These are phyloP conservation scores for Synaphobranchus kaupii DNA, from an alignment of 2,797 vertebrate genomes.

Conservation along the genomic window DNA sequence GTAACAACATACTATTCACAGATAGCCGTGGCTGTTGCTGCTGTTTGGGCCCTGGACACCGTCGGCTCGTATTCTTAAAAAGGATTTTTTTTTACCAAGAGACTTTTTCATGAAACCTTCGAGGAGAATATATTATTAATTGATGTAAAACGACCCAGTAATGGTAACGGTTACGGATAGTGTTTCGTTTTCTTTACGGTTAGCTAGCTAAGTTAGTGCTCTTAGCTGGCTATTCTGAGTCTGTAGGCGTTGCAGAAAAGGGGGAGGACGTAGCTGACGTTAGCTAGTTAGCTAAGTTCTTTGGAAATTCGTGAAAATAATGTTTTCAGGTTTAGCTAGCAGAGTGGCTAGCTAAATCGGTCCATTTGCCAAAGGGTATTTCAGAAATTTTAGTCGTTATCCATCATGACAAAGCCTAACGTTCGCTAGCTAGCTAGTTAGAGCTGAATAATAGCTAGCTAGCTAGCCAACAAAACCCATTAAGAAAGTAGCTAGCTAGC, in stretches of 20 bases:
- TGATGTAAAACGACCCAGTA: neutral
- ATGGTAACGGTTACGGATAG: neutral
- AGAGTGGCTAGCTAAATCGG: neutral
- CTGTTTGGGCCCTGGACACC: constrained; percentile 19
- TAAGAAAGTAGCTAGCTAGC: neutral
- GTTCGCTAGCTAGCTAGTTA: neutral
- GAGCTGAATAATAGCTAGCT: neutral
- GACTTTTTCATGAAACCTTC: neutral
- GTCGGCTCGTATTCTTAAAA: constrained; percentile 7
- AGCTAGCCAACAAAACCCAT: neutral
- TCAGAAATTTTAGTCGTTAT: neutral
- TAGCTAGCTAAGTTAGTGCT: neutral
- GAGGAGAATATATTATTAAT: neutral
- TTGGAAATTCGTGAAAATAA: neutral
- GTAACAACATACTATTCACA: constrained; percentile 47
- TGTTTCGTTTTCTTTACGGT: neutral
- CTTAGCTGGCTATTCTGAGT: neutral
- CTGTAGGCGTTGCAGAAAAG: constrained; percentile 18
- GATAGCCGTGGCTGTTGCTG: constrained; percentile 28
- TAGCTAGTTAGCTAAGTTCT: neutral
- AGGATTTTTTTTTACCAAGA: neutral
- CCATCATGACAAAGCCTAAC: constrained; percentile 17
- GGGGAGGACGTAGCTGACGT: neutral
- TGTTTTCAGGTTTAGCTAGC: neutral
- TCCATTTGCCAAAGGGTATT: neutral